Base-by-base conservation (phyloP, 2,888 invertebrate species). In the Drosophila prostipennis region DNA sequence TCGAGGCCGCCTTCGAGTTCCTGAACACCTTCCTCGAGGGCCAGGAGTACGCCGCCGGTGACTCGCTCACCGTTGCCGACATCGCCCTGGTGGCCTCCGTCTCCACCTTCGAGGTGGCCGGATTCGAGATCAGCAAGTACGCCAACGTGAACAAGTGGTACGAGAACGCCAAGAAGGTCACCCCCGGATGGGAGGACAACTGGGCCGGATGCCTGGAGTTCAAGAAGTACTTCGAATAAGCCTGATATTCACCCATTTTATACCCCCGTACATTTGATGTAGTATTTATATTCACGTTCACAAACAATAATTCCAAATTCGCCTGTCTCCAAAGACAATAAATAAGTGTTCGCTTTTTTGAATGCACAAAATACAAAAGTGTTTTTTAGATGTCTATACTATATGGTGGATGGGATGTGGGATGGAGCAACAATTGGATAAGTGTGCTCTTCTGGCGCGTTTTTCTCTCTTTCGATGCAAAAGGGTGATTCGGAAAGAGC, bases 61-160 rank as follows among this genome's bases (percentile, higher is more conserved):
- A 95, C 64, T 93, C 93, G 64, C 92, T 96, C 57, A 97, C 97
- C 16, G 90, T 97, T 16, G 97, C 97, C 7, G 97, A 97, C 91
- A 93, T 96, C 43, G 92, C 94, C 37, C 90, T 97, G 48, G 92
- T 95, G 36, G 94, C 96, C 8, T 93, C 94, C 7, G 93, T 96
- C 10, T 94, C 96, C 51, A 95, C 95, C 70, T 93, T 94, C 72
- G 96, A 96, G 86, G 95, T 95, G 53, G 92, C 94, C 16, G 93
- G 93, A 2, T 93, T 95, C 71, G 96, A 96, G 89, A 89, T 96
- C 73, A 93, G 93, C 87, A 94, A 95, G 82, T 96, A 94, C 92
- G 91, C 93, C 49, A 96, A 96, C 82, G 93, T 96, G 58, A 91
- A 92, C 67, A 95, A 93, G 92, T 96, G 95, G 95, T 93, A 93